Evolutionary conservation across 2,113 vertebrate species (phyloP), one percentile per base, ranked within the genome.

Genomic region (Equus quagga): DNA sequence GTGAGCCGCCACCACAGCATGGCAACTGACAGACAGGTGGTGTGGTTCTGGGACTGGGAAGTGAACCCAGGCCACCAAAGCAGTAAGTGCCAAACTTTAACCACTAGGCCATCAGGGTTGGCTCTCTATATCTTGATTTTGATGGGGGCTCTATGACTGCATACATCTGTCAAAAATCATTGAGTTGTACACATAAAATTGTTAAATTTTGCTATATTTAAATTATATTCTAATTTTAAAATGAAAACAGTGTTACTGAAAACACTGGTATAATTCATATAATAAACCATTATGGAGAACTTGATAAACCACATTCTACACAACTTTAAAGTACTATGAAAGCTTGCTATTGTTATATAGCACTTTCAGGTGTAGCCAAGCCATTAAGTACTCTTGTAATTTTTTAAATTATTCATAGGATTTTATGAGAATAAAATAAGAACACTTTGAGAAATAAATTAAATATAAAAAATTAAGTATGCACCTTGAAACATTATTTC

Each of bases 251-350:
- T 33, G 65, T 49, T 65, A 85, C 58, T 65, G 46, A 93, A 86
- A 94, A 94, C 33, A 90, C 15, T 36, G 58, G 73, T n/a, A 67
- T 90, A 65, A 70, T 46, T 75, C 15, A 83, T 51, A 58, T 24
- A 36, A 83, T 36, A 85, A 64, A 54, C 44, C 58, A 94, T 80
- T 91, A 90, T 3, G 67, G n/a, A 60, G 28, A 67, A 91, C n/a
- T 36, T 86, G 56, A 85, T n/a, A 79, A 90, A 89, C 80, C 23
- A 90, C 31, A n/a, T 56, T 86, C 80, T n/a, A 86, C 18, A 67
- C 11, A 67, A 73, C 31, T 86, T 13, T 67, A 10, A 85, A 58
- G 58, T 64, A 65, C n/a, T 90, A 31, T 41, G 36, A 94, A 80
- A 94, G 56, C 33, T 81, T 91, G 67, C 36, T 72, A 79, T 14